phyloP scores from a whole-genome alignment of 2,113 vertebrate genomes.

The Laticauda colubrina region DNA sequence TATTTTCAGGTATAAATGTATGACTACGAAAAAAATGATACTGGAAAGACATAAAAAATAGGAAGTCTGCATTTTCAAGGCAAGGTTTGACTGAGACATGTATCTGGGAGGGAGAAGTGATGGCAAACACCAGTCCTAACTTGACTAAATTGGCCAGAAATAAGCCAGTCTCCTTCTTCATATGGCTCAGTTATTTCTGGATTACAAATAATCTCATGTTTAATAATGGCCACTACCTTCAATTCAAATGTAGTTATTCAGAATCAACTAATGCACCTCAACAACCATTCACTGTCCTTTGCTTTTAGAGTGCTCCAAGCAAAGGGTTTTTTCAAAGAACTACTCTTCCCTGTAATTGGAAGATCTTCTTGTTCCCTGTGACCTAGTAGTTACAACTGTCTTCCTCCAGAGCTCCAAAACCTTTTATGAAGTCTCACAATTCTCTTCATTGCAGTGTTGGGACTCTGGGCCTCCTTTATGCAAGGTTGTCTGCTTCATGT shows the following conservation, averaged over 20 bases:
- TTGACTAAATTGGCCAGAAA: neutral
- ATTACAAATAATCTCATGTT: neutral
- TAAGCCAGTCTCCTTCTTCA: neutral
- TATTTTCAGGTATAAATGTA: conserved; percentile 25
- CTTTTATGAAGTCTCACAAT: neutral
- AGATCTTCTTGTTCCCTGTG: neutral
- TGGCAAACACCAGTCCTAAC: neutral
- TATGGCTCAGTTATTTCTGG: neutral
- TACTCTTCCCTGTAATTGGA: neutral
- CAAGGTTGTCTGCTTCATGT: neutral
- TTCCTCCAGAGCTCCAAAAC: neutral
- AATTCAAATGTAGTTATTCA: neutral
- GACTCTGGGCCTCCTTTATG: neutral
- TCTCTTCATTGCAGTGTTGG: neutral
- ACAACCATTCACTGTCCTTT: neutral
- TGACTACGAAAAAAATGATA: neutral
- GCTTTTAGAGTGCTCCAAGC: neutral
- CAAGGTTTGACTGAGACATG: neutral
- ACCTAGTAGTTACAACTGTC: neutral
- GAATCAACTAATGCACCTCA: neutral
- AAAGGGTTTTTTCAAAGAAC: neutral
- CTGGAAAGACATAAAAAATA: conserved; percentile 16
- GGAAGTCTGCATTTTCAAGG: conserved; percentile 3
- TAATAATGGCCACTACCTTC: neutral
- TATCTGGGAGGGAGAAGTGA: neutral